Base-by-base conservation (phyloP, 1,140 invertebrate genomes). In the Charaxes varanes region DNA sequence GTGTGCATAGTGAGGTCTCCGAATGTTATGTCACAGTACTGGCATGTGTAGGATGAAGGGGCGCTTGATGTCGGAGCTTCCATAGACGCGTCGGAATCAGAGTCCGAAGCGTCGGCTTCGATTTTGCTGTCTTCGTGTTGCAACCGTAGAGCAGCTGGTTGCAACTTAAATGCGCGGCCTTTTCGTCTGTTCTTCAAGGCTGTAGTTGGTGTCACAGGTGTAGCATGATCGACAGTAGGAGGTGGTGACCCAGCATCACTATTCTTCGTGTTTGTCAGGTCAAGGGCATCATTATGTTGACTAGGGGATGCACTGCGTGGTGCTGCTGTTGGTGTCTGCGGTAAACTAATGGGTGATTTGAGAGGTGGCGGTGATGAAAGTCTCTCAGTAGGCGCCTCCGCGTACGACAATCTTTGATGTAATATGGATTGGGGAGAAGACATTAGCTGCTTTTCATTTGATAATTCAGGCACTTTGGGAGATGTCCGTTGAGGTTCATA, bases 1-100 rank as follows among this genome's bases (percentile, higher is more conserved):
- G 91, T 92, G 82, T 96, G 97, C 89, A 99, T 93, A 4, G 95
- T 90, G 15, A 90, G 88, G 65, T 98, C 94, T n/a, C 89, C 90
- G 76, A 98, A 99, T 2, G 89, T 87, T 14, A 98, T 96, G 55
- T 94, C 92, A 77, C 97, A 99, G 68, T 92, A 93, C 15, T 90
- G 86, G 67, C 97, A 99, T 38, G 88, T 87, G 60, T 91, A 91
- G 5, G 72, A 68, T 21, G 59, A 69, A 2, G 41, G 22, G 2
- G 56, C 45, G 0, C 54, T 55, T 30, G 57, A 41, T 0, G 46
- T 27, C 2, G 58, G 43, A 4, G 41, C 45, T 12, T 73, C 64
- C 15, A 49, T 58, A 0, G 71, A 68, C 1, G 66, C 56, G 8
- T 81, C 70, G 2, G 69, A 77, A 27, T 88, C 85, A 0, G 76